phyloP scores from a whole-genome alignment of 1,140 invertebrate genomes.

The Calliphora vicina region DNA sequence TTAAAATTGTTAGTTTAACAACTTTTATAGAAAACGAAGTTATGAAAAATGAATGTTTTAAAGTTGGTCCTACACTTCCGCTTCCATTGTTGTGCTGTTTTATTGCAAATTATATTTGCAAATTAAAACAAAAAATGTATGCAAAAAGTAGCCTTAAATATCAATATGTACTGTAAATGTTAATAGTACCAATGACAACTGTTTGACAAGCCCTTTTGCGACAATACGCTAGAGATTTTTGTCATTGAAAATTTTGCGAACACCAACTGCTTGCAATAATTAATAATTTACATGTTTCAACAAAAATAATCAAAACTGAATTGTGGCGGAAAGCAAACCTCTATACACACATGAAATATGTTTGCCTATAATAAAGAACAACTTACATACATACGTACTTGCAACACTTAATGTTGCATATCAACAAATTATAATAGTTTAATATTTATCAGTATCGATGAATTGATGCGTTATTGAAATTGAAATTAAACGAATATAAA shows the following conservation, averaged over 20 bases:
- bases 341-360: background rate
- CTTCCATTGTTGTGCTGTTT: too few species aligned
- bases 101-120: too few species aligned
- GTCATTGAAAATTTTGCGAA: background rate
- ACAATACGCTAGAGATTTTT: background rate
- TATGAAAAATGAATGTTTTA: too few species aligned
- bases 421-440: background rate
- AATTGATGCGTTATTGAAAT: background rate
- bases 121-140: too few species aligned
- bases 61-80: too few species aligned
- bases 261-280: background rate
- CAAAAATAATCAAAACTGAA: background rate
- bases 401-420: background rate
- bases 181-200: background rate
- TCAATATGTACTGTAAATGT: background rate
- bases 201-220: background rate
- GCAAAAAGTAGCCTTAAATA: too few species aligned
- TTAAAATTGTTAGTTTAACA: too few species aligned
- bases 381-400: background rate
- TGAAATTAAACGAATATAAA: background rate
- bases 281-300: background rate
- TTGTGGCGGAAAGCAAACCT: background rate
- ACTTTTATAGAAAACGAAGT: too few species aligned
- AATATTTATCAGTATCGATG: background rate
- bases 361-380: background rate